Base-by-base conservation (phyloP, 2,113 vertebrate species). In the Calyptommatus sinebrachiatus region DNA sequence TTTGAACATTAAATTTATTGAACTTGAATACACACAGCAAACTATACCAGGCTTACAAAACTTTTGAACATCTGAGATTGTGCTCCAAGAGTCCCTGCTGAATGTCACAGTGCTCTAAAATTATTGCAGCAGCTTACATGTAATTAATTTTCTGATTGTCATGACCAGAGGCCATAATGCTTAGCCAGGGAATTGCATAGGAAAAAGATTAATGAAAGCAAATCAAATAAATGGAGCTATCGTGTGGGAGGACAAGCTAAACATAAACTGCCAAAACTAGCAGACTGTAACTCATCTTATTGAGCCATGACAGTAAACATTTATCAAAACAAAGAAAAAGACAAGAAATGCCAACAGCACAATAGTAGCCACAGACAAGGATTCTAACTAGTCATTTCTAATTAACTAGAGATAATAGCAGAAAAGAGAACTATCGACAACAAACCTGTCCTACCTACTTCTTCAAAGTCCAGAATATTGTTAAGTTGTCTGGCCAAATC, bases 191-290 rank as follows among this genome's bases (percentile, higher is more conserved):
- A 92, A 85, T 82, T 84, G 88, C 80, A 82, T 53, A 46, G 41
- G 46, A 70, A 73, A 82, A 21, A 89, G 87, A 93, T 93, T 90
- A 88, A 92, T 87, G 87, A 89, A 92, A 91, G 75, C 81, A 86
- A 87, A 90, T 90, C 90, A 93, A 92, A 91, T 90, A 92, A 93
- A 94, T 87, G 84, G 88, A 81, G 83, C 75, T 88, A 84, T 91
- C 91, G 89, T 91, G 88, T 5, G 20, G 9, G 65, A 91, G 80
- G 82, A 89, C 83, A 93, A 92, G 65, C 29, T 85, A 88, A 91
- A 84, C 70, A 91, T 78, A 87, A 91, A 88, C 75, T 90, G 88
- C 83, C 88, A 92, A 88, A 92, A 91, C 86, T 85, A 91, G 90
- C 88, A 91, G 83, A 88, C 83, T 91, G 86, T 82, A 86, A 80